Percentiles rank a stretch among this genome's conserved stretches.
Evolutionary conservation across 2,888 invertebrate species (phyloP).

Genomic region (Meteorus cinctellus): DNA sequence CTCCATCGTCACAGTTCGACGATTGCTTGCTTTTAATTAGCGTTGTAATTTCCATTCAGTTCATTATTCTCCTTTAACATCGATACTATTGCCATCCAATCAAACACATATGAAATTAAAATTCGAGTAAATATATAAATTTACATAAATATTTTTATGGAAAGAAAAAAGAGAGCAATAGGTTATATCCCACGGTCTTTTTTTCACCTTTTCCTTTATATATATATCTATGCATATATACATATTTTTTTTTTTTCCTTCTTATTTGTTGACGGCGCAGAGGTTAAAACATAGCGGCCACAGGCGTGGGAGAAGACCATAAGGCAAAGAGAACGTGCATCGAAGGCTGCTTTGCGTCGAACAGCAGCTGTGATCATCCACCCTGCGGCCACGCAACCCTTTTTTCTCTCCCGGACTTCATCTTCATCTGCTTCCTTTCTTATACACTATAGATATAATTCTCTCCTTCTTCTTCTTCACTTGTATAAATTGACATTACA

Average conservation of each 20-base stretch:
- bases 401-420: slow-evolving; percentile 43
- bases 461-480: neutral
- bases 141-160: neutral
- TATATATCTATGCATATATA: neutral
- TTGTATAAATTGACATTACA: neutral
- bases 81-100: neutral
- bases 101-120: neutral
- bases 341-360: slow-evolving; percentile 45
- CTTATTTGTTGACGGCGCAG: slow-evolving; percentile 8
- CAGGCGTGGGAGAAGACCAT: slow-evolving; percentile 43
- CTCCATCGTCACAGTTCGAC: slow-evolving; percentile 1
- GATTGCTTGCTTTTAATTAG: neutral
- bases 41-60: neutral
- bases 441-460: neutral
- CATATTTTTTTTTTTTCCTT: neutral
- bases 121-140: neutral
- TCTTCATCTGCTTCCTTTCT: slow-evolving; percentile 34
- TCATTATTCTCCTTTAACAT: neutral
- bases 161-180: slow-evolving; percentile 8
- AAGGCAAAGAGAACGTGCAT: slow-evolving; percentile 35
- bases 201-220: neutral
- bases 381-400: slow-evolving; percentile 51
- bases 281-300: slow-evolving; percentile 27
- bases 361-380: slow-evolving; percentile 55
- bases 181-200: slow-evolving; percentile 34